Conservation (phyloP, 1,140 invertebrate species). For the Protaetia brevitarsis region DNA sequence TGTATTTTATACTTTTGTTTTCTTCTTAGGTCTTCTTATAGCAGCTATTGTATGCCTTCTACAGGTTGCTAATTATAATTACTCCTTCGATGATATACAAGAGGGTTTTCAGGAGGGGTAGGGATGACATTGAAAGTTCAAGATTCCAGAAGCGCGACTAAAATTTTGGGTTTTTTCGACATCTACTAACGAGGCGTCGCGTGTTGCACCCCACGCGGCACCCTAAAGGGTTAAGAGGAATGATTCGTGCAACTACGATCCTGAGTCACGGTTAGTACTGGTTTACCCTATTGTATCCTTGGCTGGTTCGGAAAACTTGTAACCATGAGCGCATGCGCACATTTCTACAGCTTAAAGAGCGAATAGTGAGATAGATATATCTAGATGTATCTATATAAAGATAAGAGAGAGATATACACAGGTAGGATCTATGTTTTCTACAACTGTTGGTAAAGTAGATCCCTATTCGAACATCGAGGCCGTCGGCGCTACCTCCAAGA, state of each 20-base stretch:
- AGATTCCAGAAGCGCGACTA: neutral
- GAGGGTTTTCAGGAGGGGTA: no score
- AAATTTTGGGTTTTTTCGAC: conserved; percentile 14
- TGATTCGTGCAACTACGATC: conserved; percentile 41
- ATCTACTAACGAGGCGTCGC: conserved; percentile 2
- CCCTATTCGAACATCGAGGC: conserved; percentile 69
- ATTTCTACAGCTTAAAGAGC: conserved; percentile 19
- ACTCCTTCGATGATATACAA: conserved; percentile 1
- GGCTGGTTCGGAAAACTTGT: neutral
- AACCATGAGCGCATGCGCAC: conserved; percentile 9
- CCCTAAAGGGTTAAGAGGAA: conserved; percentile 32
- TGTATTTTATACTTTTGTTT: conserved; percentile 12
- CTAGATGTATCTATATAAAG: neutral
- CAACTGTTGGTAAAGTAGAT: no score
- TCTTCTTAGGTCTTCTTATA: no score
- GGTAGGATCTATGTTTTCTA: neutral
- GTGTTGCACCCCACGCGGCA: conserved; percentile 27
- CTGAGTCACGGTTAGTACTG: conserved; percentile 29
- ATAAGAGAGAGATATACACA: conserved; percentile 8
- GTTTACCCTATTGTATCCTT: neutral
- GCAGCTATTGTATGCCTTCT: no score
- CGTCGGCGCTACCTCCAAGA: conserved; percentile 88
- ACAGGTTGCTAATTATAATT: conserved; percentile 23
- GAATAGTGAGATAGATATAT: conserved; percentile 19
- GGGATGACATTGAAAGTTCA: no score